These are phyloP conservation scores for Rostratula benghalensis DNA, from an alignment of 2,113 vertebrate genomes.

Conservation along the genomic window DNA sequence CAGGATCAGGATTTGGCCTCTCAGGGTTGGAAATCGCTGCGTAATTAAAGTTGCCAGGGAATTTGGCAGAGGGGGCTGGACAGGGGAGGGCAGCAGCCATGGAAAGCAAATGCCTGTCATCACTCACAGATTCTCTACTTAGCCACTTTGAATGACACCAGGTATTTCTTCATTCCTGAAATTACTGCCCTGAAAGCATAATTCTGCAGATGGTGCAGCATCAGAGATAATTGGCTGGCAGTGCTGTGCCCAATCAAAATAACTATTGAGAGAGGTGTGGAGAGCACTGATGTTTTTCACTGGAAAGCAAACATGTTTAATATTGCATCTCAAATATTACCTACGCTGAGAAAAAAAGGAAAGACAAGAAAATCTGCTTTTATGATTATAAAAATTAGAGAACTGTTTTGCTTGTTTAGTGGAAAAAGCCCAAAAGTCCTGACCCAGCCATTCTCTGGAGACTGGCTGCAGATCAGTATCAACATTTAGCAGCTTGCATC, in stretches of 20 bases:
- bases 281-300: background rate
- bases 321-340: background rate
- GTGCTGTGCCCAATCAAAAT: background rate
- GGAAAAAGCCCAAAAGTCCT: conserved; percentile 40
- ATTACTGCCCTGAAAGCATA: background rate
- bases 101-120: background rate
- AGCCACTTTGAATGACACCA: background rate
- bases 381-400: background rate
- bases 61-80: background rate
- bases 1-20: background rate
- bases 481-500: conserved; percentile 54
- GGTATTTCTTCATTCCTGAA: conserved; percentile 43
- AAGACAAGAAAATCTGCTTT: background rate
- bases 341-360: background rate
- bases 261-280: background rate
- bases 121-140: background rate
- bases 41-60: background rate
- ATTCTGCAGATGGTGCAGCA: conserved; percentile 26
- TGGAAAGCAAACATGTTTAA: background rate
- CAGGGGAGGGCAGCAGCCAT: background rate
- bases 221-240: background rate
- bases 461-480: conserved; percentile 49
- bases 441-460: conserved; percentile 25
- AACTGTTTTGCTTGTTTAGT: conserved; percentile 33
- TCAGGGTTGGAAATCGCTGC: background rate